Percentiles rank a stretch among this genome's conserved stretches.
Evolutionary conservation across 2,888 invertebrate genomes (phyloP).

Genomic region (Helicoverpa assulta): DNA sequence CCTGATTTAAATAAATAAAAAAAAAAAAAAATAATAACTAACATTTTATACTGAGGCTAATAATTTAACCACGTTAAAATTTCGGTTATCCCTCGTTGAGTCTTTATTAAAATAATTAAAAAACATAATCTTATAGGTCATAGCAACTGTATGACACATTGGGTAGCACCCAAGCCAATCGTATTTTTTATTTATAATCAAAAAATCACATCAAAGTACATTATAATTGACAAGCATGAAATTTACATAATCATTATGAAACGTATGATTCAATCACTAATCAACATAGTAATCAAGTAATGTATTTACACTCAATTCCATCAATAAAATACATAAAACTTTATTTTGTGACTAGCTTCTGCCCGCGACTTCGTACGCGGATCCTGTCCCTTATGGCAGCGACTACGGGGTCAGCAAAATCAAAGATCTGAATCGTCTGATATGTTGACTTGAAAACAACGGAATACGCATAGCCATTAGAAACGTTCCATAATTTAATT

Average conservation of each 20-base stretch:
- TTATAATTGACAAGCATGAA: neutral
- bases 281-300: conserved; percentile 18
- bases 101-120: no score
- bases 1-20: no score
- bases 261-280: conserved; percentile 6
- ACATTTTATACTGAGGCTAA: neutral
- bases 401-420: no score
- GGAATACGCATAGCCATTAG: no score
- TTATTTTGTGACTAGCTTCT: no score
- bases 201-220: neutral
- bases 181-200: neutral
- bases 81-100: neutral
- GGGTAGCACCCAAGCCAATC: neutral
- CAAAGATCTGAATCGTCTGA: no score
- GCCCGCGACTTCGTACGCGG: no score
- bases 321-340: conserved; percentile 7
- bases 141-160: neutral
- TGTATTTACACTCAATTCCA: conserved; percentile 16
- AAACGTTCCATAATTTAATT: no score
- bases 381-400: no score
- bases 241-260: conserved; percentile 7
- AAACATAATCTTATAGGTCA: no score
- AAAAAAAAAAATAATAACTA: no score
- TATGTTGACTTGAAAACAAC: no score
- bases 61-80: neutral